Conservation (phyloP, 2,888 invertebrate genomes). For the Auanema freiburgensis region DNA sequence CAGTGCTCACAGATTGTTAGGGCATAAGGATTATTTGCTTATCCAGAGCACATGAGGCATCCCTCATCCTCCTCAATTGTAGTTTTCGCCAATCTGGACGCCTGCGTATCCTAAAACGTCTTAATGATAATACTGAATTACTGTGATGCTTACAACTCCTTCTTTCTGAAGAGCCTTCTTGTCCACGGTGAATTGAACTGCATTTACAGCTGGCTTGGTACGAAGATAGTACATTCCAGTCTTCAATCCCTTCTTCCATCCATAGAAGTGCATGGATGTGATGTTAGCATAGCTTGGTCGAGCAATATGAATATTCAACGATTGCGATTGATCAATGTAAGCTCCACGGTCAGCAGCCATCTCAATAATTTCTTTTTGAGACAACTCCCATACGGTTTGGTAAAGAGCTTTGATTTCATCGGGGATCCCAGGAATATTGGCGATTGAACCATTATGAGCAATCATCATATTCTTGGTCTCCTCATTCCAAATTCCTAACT, state of each 20-base stretch:
- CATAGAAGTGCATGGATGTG: constrained; percentile 96
- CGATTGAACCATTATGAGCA: constrained; percentile 87
- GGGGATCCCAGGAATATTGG: constrained; percentile 66
- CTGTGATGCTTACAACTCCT: constrained; percentile 16
- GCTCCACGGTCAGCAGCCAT: constrained; percentile 75
- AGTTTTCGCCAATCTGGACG: constrained; percentile 5
- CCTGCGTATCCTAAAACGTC: not conserved
- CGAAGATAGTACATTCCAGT: constrained; percentile 98
- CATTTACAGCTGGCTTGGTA: constrained; percentile 91
- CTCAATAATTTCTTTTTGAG: constrained; percentile 78
- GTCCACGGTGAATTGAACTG: constrained; percentile 96
- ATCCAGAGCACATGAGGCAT: constrained; percentile 61
- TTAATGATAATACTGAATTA: not conserved
- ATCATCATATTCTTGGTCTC: constrained; percentile 92
- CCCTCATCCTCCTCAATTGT: constrained; percentile 44
- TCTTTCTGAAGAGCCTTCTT: constrained; percentile 70
- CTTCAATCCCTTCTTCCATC: constrained; percentile 94
- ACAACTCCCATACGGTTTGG: constrained; percentile 70
- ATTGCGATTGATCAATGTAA: constrained; percentile 97
- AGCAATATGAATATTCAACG: constrained; percentile 93
- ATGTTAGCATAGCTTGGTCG: constrained; percentile 89
- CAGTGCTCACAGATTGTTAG: too few relatives aligned
- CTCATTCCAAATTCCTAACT: constrained; percentile 87
- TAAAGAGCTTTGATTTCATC: constrained; percentile 67
- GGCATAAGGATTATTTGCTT: constrained; percentile 17